Base-by-base conservation (phyloP, 2,797 vertebrate species). In the Alosa sapidissima region DNA sequence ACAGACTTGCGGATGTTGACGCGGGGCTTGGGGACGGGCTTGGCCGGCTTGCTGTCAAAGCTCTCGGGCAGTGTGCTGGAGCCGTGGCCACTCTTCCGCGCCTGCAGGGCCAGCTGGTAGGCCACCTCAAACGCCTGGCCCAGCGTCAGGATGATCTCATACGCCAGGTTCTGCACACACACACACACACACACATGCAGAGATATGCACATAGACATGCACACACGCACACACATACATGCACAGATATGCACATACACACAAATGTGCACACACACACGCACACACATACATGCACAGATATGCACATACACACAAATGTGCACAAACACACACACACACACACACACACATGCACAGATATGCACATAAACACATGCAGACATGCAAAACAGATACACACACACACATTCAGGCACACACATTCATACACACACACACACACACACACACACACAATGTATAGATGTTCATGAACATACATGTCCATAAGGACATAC, bases 81-180 rank as follows among this genome's bases (percentile, higher is more conserved):
- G 13, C 95, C 95, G 65, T 99, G 98, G n/a, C 98, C 98, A 28
- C 97, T 97, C 95, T 99, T 99, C 87, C 98, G 94, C 84, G 98
- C 98, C 92, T 99, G 98, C 83, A 99, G 96, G 51, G 98, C 98
- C 88, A 99, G 94, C 94, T 99, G 98, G 92, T 99, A 99, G 68
- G 98, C 98, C 87, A 99, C 98, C 92, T 99, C 98, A 90, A 99
- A 99, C 19, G 98, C 98, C 94, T 99, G 98, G 91, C 98, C 98
- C 85, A 99, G 95, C 0, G 98, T 99, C 89, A 99, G 94, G 95
- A 99, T 99, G 94, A 99, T 99, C 95, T 99, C 98, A 0, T 99
- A 99, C 86, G 98, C 98, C 96, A 99, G 93, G 94, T 99, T 99
- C 98, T 99, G 95, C 91, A 1, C 65, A 92, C 24, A 84, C 62